Percentiles rank a stretch among this genome's conserved stretches.
Evolutionary conservation across 2,113 vertebrate genomes (phyloP).

Genomic region (Rhizomys pruinosus): DNA sequence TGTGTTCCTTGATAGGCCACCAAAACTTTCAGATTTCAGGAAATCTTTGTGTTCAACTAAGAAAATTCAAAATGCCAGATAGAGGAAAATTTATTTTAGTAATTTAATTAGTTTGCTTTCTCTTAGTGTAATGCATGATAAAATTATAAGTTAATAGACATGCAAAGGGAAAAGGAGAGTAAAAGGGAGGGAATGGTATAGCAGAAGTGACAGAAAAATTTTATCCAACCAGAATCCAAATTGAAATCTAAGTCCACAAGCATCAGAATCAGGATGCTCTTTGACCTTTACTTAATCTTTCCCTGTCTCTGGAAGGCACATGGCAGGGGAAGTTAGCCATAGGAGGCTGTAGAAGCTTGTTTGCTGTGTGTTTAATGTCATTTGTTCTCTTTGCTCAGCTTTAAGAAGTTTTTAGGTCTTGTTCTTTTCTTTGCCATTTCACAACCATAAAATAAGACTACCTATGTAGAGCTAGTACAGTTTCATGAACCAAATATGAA

Average conservation of each 20-base stretch:
- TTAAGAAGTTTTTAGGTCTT: slow-evolving; percentile 30
- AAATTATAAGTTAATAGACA: not conserved
- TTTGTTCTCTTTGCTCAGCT: not conserved
- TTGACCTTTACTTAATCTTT: not conserved
- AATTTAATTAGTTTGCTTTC: not conserved
- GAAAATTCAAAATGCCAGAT: not conserved
- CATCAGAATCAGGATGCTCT: not conserved
- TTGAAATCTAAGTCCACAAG: not conserved
- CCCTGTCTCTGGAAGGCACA: not conserved
- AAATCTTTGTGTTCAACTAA: slow-evolving; percentile 35
- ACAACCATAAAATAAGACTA: not conserved
- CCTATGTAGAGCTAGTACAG: not conserved
- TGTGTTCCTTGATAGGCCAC: not conserved
- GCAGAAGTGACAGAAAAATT: not conserved
- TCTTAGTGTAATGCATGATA: not conserved
- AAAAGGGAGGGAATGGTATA: not conserved
- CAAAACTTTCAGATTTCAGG: slow-evolving; percentile 14
- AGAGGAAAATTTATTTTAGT: slow-evolving; percentile 9
- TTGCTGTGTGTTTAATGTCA: not conserved
- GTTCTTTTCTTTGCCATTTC: not conserved
- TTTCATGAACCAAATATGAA: slow-evolving; percentile 22
- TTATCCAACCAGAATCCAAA: not conserved
- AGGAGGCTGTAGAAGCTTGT: not conserved
- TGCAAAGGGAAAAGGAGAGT: not conserved
- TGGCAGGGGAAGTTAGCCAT: too few relatives aligned